Evolutionary conservation across 2,797 vertebrate species (phyloP).

Genomic region (Poecile montanus): DNA sequence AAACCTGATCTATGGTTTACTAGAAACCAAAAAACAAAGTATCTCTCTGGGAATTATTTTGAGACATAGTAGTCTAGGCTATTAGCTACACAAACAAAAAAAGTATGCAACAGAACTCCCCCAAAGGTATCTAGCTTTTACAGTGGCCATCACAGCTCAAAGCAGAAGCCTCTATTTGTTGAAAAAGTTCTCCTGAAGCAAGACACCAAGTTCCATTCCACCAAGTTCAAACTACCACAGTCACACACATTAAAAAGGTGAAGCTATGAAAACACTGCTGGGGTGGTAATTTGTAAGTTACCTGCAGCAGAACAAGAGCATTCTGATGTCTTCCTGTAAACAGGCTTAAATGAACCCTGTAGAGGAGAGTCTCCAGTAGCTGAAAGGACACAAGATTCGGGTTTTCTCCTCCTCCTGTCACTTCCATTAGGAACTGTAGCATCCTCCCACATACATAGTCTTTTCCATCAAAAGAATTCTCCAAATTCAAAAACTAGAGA

Average conservation of each 20-base stretch:
- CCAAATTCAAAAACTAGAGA: constrained; percentile 88
- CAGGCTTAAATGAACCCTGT: constrained; percentile 87
- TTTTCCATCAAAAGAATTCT: constrained; percentile 92
- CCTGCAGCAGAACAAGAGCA: constrained; percentile 88
- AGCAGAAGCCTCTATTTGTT: neutral
- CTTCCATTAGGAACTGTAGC: constrained; percentile 82
- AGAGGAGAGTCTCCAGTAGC: constrained; percentile 90
- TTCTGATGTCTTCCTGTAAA: constrained; percentile 88
- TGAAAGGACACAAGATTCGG: constrained; percentile 86
- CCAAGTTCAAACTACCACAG: neutral
- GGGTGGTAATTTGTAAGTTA: constrained; percentile 42
- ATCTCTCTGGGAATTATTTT: neutral
- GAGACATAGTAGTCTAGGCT: neutral
- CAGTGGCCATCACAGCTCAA: neutral
- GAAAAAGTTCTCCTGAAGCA: neutral
- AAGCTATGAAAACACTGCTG: neutral
- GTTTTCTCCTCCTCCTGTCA: constrained; percentile 58
- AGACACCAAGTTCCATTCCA: neutral
- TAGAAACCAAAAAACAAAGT: neutral
- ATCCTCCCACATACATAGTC: constrained; percentile 90
- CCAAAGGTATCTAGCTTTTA: neutral
- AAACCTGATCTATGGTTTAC: neutral
- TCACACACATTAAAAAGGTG: neutral
- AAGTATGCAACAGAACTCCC: neutral
- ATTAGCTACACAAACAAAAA: neutral